Base-by-base conservation (phyloP, 2,888 invertebrate genomes). In the Elaeidobius kamerunicus region DNA sequence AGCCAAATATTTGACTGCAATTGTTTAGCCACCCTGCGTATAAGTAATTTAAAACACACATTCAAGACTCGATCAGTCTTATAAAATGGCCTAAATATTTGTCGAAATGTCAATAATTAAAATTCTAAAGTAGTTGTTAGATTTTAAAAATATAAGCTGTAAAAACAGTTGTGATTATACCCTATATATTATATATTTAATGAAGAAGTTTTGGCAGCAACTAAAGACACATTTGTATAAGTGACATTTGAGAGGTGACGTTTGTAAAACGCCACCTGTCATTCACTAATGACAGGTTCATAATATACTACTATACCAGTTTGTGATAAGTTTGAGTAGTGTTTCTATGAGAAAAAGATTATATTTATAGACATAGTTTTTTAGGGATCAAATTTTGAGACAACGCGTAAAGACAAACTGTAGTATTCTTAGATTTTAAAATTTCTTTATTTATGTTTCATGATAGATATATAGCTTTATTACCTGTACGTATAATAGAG, bases 401-500 rank as follows among this genome's bases (percentile, higher is more conserved):
- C 38, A 42, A 35, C 32, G 38, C 11, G 48, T 28, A 48, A 48
- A 55, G 58, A 60, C 60, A 61, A 60, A 56, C 58, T 53, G 53
- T 58, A 60, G 58, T 60, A 58, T 56, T 60, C 54, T 38, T 49
- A 54, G 40, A 27, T 18, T 49, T 57, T 60, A 46, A 23, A 7
- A 30, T 16, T 32, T 34, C 35, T 35, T n/a, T n/a, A n/a, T n/a
- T n/a, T 17, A 23, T 15, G 11, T 52, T 52, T 46, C 14, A 46
- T 38, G 28, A 36, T 53, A 32, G 43, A 48, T 17, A 17, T 19
- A n/a, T n/a, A n/a, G n/a, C 20, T 49, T 49, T 40, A 17, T 38
- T 48, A 43, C 20, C 30, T 38, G 43, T 45, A 45, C 18, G 17
- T 55, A 50, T 58, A n/a, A 62, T 60, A 69, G 67, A 68, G 68